These are phyloP conservation scores for Hydrotaea cyrtoneurina DNA, from an alignment of 2,888 invertebrate genomes.

Conservation along the genomic window DNA sequence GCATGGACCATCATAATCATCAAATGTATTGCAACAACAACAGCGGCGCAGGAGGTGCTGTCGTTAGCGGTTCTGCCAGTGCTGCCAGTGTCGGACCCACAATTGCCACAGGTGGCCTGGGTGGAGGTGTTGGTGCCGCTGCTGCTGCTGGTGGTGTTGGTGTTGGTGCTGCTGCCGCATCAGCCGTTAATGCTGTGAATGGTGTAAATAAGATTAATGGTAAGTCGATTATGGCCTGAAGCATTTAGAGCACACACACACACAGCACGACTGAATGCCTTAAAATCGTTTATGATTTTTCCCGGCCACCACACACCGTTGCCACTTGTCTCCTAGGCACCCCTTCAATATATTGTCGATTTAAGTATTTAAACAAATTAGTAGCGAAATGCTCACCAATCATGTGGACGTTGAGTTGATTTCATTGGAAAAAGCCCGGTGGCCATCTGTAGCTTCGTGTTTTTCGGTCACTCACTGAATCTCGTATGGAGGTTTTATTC, in stretches of 20 bases:
- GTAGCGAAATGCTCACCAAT: too few relatives aligned
- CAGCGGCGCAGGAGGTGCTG: conserved; percentile 21
- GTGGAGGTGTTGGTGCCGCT: too few relatives aligned
- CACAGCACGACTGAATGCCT: not conserved
- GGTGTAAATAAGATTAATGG: conserved; percentile 62
- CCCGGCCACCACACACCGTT: not conserved
- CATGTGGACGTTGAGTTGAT: too few relatives aligned
- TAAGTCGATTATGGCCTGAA: conserved; percentile 28
- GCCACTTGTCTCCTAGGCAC: not conserved
- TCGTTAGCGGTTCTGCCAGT: conserved; percentile 5
- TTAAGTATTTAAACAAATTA: too few relatives aligned
- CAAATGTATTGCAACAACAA: conserved; percentile 65
- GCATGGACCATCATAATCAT: conserved; percentile 63
- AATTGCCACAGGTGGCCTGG: conserved; percentile 20
- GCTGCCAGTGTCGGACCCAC: not conserved
- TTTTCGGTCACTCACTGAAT: too few relatives aligned
- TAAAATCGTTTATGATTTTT: not conserved
- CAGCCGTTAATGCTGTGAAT: conserved; percentile 47
- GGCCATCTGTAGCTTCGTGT: too few relatives aligned
- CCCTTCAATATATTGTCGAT: too few relatives aligned
- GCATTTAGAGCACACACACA: not conserved
- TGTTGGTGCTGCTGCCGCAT: conserved; percentile 16
- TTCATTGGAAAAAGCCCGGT: too few relatives aligned
- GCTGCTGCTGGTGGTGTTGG: too few relatives aligned
- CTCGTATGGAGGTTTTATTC: too few relatives aligned